Conservation (phyloP, 1,140 invertebrate species). For the Ceratosolen fusciceps region DNA sequence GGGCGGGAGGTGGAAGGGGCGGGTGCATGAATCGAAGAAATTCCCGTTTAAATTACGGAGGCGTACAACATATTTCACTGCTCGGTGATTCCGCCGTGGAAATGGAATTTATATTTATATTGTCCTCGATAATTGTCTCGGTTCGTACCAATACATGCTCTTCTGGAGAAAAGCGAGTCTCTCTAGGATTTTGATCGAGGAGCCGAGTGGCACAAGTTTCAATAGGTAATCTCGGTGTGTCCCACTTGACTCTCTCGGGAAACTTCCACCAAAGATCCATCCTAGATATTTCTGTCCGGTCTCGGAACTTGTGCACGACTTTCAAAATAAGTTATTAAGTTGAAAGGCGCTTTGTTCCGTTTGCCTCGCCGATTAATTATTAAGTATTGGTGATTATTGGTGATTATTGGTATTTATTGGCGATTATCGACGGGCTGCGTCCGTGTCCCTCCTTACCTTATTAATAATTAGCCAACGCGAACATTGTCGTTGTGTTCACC, state of each 20-base stretch:
- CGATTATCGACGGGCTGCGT: too few relatives aligned
- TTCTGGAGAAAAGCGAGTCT: not conserved
- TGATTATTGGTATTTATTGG: not conserved
- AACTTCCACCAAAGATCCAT: conserved; percentile 34
- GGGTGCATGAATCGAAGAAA: too few relatives aligned
- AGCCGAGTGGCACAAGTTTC: not conserved
- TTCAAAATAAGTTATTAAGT: not conserved
- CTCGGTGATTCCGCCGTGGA: too few relatives aligned
- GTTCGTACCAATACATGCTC: not conserved
- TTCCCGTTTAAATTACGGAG: too few relatives aligned
- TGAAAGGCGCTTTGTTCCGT: not conserved
- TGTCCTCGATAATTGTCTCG: not conserved
- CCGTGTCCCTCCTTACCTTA: too few relatives aligned
- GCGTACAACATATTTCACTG: too few relatives aligned
- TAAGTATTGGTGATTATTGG: not conserved
- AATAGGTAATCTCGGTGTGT: conserved; percentile 39
- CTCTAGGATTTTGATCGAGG: not conserved
- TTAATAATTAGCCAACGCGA: too few relatives aligned
- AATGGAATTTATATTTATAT: too few relatives aligned
- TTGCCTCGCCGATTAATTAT: not conserved
- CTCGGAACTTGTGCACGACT: not conserved
- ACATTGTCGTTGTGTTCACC: too few relatives aligned
- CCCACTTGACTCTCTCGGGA: conserved; percentile 39
- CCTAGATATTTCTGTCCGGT: not conserved
- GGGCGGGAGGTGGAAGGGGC: too few relatives aligned